Conservation (phyloP, 2,888 invertebrate species). For the Tillus elongatus region DNA sequence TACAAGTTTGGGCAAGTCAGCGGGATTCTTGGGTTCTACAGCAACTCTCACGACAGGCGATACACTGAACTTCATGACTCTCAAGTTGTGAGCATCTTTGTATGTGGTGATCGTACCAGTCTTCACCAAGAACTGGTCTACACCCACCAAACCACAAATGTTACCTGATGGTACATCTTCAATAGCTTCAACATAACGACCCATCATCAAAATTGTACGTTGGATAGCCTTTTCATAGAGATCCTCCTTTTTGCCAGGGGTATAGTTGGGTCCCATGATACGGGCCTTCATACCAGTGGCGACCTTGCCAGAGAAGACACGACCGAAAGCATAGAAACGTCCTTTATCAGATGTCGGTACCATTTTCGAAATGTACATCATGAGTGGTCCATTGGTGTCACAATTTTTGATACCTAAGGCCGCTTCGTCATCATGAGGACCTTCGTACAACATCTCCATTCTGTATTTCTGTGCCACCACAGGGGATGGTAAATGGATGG, state of each 20-base stretch:
- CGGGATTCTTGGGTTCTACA: constrained; percentile 98
- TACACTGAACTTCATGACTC: constrained; percentile 99
- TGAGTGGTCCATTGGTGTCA: constrained; percentile 92
- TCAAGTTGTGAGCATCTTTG: constrained; percentile 99
- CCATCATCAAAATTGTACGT: constrained; percentile 99
- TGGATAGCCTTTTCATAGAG: constrained; percentile 98
- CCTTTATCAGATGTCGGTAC: constrained; percentile 99
- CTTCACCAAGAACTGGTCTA: constrained; percentile 98
- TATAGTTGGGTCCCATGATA: constrained; percentile 98
- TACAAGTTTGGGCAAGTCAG: constrained; percentile 97
- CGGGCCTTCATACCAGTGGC: constrained; percentile 88
- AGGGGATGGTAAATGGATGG: constrained; percentile 98
- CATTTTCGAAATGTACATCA: constrained; percentile 99
- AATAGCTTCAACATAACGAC: constrained; percentile 97
- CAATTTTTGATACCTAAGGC: constrained; percentile 56
- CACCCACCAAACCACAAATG: constrained; percentile 99
- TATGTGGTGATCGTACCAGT: constrained; percentile 98
- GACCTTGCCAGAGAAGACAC: constrained; percentile 94
- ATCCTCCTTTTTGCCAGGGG: constrained; percentile 98
- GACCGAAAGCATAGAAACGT: constrained; percentile 99
- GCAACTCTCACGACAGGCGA: constrained; percentile 99
- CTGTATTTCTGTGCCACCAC: constrained; percentile 98
- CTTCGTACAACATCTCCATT: constrained; percentile 99
- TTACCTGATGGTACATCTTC: constrained; percentile 98
- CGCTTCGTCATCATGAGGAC: constrained; percentile 92